phyloP scores from a whole-genome alignment of 2,888 invertebrate species.

The Phengaris arion region DNA sequence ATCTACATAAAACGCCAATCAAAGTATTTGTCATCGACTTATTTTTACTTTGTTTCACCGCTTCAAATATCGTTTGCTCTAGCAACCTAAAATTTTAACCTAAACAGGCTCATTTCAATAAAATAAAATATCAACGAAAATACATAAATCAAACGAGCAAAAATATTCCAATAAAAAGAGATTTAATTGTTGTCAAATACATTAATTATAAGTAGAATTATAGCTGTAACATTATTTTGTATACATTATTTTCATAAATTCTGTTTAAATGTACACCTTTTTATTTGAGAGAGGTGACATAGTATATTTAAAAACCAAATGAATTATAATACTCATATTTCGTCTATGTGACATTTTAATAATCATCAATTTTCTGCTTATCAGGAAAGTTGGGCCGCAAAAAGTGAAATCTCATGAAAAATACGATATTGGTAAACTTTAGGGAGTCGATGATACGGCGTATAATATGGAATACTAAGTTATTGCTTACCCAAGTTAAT shows the following conservation, averaged over 20 bases:
- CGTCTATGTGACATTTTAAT: constrained; percentile 20
- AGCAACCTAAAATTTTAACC: too few species aligned
- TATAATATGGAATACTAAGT: not conserved
- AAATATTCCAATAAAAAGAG: too few species aligned
- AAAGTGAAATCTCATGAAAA: constrained; percentile 23
- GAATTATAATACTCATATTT: constrained; percentile 13
- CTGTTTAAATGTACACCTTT: not conserved
- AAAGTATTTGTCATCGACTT: not conserved
- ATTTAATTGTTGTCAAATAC: too few species aligned
- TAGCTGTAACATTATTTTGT: too few species aligned
- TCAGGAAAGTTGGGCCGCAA: constrained; percentile 18
- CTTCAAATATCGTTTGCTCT: too few species aligned
- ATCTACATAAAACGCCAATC: not conserved
- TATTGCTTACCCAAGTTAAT: not conserved
- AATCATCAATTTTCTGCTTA: constrained; percentile 24
- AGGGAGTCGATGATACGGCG: constrained; percentile 7
- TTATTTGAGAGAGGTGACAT: not conserved
- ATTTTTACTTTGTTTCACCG: too few species aligned
- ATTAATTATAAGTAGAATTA: too few species aligned
- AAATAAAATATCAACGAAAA: too few species aligned
- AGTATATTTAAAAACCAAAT: constrained; percentile 4
- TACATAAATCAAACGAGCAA: too few species aligned
- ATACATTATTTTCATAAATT: not conserved
- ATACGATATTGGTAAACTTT: constrained; percentile 27
- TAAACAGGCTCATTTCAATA: too few species aligned